Conservation (phyloP, 2,888 invertebrate species). For the Dusona sp. region DNA sequence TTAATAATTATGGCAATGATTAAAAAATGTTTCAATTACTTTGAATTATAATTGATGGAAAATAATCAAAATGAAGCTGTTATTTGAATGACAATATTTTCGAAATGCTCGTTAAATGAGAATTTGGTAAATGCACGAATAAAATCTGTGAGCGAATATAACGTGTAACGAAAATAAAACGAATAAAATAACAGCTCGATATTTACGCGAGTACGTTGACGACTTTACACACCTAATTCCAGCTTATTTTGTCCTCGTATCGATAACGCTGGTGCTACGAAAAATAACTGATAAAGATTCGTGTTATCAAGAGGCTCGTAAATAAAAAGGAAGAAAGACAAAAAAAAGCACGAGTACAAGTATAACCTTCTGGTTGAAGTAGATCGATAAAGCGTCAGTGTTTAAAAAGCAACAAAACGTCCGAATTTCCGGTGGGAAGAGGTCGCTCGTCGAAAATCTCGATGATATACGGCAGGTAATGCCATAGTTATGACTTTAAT, state of each 20-base stretch:
- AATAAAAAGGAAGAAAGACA: constrained; percentile 11
- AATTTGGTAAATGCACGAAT: not conserved
- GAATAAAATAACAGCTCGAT: constrained; percentile 1
- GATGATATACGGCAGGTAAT: constrained; percentile 15
- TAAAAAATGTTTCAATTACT: not conserved
- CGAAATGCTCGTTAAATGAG: not conserved
- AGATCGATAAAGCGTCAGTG: constrained; percentile 33
- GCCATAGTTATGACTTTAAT: constrained; percentile 15
- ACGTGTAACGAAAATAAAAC: not conserved
- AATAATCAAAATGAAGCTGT: not conserved
- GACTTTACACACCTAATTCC: constrained; percentile 3
- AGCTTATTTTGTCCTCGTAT: constrained; percentile 24
- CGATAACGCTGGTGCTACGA: constrained; percentile 26
- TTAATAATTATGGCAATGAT: not conserved
- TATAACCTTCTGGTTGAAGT: not conserved
- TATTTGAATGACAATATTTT: not conserved
- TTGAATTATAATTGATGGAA: not conserved
- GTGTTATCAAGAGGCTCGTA: constrained; percentile 32
- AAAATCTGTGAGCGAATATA: not conserved
- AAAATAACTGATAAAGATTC: constrained; percentile 42
- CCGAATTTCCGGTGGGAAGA: constrained; percentile 1
- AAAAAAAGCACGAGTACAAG: not conserved
- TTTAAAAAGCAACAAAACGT: not conserved
- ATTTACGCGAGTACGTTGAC: not conserved
- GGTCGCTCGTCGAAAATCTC: constrained; percentile 16